Conservation (phyloP, 2,113 vertebrate species). For the Craseonycteris thonglongyai region DNA sequence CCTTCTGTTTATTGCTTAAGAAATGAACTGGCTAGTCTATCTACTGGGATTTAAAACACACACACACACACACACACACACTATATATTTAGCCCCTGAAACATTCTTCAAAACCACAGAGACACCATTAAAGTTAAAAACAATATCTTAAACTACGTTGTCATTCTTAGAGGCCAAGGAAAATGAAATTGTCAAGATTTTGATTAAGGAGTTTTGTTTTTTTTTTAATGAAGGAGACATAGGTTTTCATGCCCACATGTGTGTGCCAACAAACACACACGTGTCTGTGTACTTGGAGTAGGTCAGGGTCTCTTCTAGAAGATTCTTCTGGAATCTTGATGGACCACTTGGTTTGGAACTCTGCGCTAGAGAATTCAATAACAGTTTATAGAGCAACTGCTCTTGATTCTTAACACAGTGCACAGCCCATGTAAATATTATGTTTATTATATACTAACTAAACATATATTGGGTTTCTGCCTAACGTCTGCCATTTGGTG, state of each 20-base stretch:
- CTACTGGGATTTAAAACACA: not conserved
- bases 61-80: not conserved
- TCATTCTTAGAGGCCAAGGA: slow-evolving; percentile 56
- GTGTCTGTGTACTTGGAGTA: not conserved
- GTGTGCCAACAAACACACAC: not conserved
- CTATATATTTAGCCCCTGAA: slow-evolving; percentile 47
- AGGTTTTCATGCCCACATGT: not conserved
- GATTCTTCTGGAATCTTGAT: slow-evolving; percentile 48
- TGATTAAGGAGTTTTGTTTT: slow-evolving; percentile 71
- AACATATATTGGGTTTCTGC: slow-evolving; percentile 85
- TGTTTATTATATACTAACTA: slow-evolving; percentile 86
- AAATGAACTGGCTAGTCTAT: slow-evolving; percentile 77
- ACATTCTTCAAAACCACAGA: slow-evolving; percentile 73
- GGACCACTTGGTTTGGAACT: slow-evolving; percentile 71
- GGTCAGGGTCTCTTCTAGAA: slow-evolving; percentile 25
- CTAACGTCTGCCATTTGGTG: slow-evolving; percentile 84
- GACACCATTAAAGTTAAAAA: slow-evolving; percentile 73
- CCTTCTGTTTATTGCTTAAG: slow-evolving; percentile 82
- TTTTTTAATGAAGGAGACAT: slow-evolving; percentile 51
- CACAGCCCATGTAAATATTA: slow-evolving; percentile 84
- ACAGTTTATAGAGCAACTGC: slow-evolving; percentile 79
- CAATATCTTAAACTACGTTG: slow-evolving; percentile 74
- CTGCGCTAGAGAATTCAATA: slow-evolving; percentile 75
- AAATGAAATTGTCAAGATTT: slow-evolving; percentile 77
- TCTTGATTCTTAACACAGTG: slow-evolving; percentile 78